Percentiles rank a stretch among this genome's conserved stretches.
Conservation (phyloP, 2,797 vertebrate genomes). For the Artibeus lituratus region DNA sequence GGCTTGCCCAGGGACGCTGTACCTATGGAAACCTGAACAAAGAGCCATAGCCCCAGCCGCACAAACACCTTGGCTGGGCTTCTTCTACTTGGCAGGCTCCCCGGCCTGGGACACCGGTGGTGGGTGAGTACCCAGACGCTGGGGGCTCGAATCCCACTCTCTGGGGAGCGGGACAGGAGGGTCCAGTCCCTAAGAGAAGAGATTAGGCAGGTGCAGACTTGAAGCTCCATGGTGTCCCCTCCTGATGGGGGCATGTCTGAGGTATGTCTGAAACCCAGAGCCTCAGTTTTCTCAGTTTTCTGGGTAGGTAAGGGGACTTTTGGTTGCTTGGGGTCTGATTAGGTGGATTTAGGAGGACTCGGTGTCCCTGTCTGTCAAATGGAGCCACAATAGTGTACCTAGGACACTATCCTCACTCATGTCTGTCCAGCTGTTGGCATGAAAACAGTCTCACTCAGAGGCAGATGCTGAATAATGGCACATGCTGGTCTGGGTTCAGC, state of each 20-base stretch:
- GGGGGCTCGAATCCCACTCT: no score
- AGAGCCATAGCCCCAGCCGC: not conserved
- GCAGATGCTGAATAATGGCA: not conserved
- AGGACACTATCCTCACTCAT: not conserved
- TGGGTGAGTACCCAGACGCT: not conserved
- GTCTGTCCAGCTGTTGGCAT: not conserved
- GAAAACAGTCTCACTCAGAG: not conserved
- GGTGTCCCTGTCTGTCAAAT: not conserved
- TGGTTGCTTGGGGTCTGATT: not conserved
- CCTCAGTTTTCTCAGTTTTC: not conserved
- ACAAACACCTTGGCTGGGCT: slow-evolving; percentile 1
- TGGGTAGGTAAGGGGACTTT: not conserved
- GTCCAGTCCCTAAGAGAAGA: not conserved
- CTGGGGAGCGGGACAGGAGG: not conserved
- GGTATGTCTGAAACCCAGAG: not conserved
- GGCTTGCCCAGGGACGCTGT: not conserved
- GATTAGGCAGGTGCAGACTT: not conserved
- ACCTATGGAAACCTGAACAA: slow-evolving; percentile 65
- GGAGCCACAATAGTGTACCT: not conserved
- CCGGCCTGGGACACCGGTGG: not conserved
- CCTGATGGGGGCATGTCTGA: not conserved
- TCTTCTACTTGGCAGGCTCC: not conserved
- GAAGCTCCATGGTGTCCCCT: not conserved
- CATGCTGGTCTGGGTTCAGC: not conserved
- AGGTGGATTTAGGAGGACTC: not conserved